Evolutionary conservation across 2,888 invertebrate species (phyloP).

Genomic region (Cephus runcator): DNA sequence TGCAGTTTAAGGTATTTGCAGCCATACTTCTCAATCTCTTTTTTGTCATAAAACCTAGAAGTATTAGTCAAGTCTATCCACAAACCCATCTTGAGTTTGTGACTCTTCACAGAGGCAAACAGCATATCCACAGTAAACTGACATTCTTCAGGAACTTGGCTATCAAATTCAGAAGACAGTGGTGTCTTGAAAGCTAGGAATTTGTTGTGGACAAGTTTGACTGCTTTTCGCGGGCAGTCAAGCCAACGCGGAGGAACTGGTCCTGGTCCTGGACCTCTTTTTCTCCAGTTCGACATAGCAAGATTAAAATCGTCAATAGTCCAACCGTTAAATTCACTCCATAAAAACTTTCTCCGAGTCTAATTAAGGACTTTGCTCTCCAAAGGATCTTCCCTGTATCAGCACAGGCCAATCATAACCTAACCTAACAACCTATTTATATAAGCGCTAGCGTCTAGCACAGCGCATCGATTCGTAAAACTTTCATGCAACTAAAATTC

Average conservation of each 20-base stretch:
- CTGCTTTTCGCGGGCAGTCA: slow-evolving; percentile 85
- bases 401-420: not conserved
- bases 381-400: not conserved
- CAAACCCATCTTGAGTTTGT: slow-evolving; percentile 88
- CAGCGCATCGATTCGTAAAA: not conserved
- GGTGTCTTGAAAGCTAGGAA: slow-evolving; percentile 98
- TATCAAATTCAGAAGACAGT: slow-evolving; percentile 82
- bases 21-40: slow-evolving; percentile 78
- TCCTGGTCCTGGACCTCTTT: slow-evolving; percentile 65
- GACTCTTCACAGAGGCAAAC: slow-evolving; percentile 79
- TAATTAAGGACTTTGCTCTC: not conserved
- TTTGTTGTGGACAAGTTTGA: slow-evolving; percentile 77
- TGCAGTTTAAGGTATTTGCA: slow-evolving; percentile 89
- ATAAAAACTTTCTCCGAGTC: not conserved
- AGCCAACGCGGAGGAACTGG: slow-evolving; percentile 90
- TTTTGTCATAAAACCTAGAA: slow-evolving; percentile 87
- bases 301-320: not conserved
- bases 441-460: not conserved
- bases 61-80: slow-evolving; percentile 99
- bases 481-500: not conserved
- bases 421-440: not conserved
- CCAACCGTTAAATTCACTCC: not conserved
- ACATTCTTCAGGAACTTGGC: slow-evolving; percentile 83
- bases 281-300: slow-evolving; percentile 42
- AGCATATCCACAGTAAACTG: slow-evolving; percentile 91